Evolutionary conservation across 2,888 invertebrate species (phyloP).

Genomic region (Aspidapion aeneum): DNA sequence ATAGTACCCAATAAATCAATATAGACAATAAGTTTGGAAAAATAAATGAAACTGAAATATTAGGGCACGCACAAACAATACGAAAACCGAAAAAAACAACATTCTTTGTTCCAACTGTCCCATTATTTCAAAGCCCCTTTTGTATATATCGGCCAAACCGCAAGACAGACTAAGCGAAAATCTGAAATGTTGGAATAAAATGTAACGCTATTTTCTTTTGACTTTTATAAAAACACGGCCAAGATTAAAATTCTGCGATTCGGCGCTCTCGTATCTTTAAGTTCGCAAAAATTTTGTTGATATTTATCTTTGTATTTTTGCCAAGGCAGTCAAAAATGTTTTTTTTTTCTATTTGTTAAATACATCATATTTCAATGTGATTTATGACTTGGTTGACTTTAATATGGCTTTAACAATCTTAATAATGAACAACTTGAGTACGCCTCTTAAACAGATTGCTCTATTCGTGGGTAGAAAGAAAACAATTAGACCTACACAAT

Average conservation of each 20-base stretch:
- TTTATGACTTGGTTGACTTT: no score
- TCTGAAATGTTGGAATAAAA: background rate
- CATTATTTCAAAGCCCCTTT: background rate
- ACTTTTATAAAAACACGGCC: background rate
- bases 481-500: background rate
- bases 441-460: background rate
- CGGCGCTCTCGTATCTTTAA: background rate
- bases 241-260: background rate
- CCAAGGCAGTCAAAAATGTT: no score
- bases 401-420: no score
- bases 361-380: no score
- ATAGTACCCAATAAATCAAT: background rate
- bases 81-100: background rate
- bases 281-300: no score
- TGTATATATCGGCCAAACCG: background rate
- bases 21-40: background rate
- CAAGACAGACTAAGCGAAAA: background rate
- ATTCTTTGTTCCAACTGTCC: background rate
- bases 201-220: background rate
- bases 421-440: background rate
- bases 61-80: background rate
- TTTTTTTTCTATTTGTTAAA: no score
- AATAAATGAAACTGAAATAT: background rate
- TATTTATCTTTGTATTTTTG: no score
- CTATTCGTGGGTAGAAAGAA: background rate